Conservation (phyloP, 2,797 vertebrate species). For the Podarcis siculus region DNA sequence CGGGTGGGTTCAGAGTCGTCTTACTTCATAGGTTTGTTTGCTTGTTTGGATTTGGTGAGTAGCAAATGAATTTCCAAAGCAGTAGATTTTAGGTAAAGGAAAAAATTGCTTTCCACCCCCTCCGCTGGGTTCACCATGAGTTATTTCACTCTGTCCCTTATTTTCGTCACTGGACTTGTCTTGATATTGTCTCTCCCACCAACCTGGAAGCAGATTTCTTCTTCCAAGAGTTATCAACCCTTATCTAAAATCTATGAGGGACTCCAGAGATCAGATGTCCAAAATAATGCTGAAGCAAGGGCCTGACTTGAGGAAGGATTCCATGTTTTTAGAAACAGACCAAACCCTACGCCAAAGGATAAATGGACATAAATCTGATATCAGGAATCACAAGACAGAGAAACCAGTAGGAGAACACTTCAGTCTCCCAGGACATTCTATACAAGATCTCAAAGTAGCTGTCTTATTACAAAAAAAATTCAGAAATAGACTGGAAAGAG, state of each 20-base stretch:
- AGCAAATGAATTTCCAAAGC: not conserved
- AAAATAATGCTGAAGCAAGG: not conserved
- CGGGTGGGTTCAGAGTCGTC: not conserved
- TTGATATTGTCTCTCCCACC: not conserved
- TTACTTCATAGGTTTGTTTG: not conserved
- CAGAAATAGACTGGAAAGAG: too few species aligned
- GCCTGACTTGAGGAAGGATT: not conserved
- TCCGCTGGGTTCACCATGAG: not conserved
- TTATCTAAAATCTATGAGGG: not conserved
- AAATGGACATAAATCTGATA: too few species aligned
- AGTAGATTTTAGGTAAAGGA: not conserved
- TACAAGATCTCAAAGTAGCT: too few species aligned
- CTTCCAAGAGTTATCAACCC: not conserved
- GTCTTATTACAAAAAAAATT: too few species aligned
- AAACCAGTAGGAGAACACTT: too few species aligned
- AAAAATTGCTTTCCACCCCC: not conserved
- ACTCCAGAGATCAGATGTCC: not conserved
- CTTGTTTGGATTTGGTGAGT: not conserved
- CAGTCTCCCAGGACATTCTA: too few species aligned
- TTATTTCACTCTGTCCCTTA: not conserved
- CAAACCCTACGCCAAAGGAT: too few species aligned
- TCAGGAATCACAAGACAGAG: too few species aligned
- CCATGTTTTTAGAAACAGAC: not conserved
- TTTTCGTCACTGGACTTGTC: not conserved
- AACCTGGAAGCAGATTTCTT: not conserved